Conservation (phyloP, 2,113 vertebrate genomes). For the Cyprinodon tularosa region DNA sequence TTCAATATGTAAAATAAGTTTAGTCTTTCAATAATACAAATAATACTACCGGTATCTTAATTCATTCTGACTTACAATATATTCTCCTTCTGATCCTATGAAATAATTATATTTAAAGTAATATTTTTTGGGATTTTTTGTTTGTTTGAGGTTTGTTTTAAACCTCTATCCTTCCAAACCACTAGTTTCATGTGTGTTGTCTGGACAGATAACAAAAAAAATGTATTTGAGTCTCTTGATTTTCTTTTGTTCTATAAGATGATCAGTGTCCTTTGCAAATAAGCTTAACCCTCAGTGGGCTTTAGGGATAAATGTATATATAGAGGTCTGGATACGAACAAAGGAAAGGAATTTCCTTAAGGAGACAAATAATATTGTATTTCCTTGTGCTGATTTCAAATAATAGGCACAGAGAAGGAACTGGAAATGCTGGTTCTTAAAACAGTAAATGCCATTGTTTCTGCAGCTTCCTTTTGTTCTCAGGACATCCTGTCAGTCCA, state of each 20-base stretch:
- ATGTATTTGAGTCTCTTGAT: not conserved
- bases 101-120: too few species aligned
- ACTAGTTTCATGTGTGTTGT: too few species aligned
- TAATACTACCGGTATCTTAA: too few species aligned
- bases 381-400: constrained; percentile 65
- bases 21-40: not conserved
- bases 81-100: too few species aligned
- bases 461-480: constrained; percentile 70
- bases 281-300: not conserved
- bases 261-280: not conserved
- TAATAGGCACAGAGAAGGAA: constrained; percentile 66
- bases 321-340: constrained; percentile 38
- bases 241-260: not conserved
- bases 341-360: constrained; percentile 58
- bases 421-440: constrained; percentile 73
- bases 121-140: too few species aligned
- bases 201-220: too few species aligned
- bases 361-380: constrained; percentile 67
- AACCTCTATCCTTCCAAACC: not conserved
- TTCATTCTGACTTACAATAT: too few species aligned
- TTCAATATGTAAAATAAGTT: not conserved
- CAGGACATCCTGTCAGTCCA: constrained; percentile 71
- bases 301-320: not conserved
- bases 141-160: too few species aligned
- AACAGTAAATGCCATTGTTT: constrained; percentile 77